These are phyloP conservation scores for Listrodromus nycthemerus DNA, from an alignment of 2,888 invertebrate genomes.

Conservation along the genomic window DNA sequence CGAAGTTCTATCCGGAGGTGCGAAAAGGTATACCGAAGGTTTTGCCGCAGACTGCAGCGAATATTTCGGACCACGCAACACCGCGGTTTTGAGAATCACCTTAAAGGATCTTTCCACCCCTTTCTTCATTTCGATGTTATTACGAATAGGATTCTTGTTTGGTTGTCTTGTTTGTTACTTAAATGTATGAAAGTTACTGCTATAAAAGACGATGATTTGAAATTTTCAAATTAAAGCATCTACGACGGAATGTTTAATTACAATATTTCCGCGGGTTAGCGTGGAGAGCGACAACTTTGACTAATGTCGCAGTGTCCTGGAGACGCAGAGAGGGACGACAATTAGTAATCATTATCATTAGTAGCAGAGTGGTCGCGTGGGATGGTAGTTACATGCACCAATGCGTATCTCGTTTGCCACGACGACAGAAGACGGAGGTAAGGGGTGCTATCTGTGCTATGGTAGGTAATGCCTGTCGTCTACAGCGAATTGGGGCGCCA, in stretches of 20 bases:
- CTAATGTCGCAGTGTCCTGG: neutral
- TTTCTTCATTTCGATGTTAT: too few relatives aligned
- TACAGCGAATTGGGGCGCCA: conserved; percentile 50
- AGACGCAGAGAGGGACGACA: conserved; percentile 12
- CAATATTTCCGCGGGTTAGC: neutral
- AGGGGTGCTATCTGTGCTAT: conserved; percentile 22
- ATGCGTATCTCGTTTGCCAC: conserved; percentile 57
- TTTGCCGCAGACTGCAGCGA: too few relatives aligned
- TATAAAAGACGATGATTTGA: neutral
- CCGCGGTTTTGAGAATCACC: neutral
- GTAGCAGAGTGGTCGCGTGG: conserved; percentile 37
- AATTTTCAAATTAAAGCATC: neutral
- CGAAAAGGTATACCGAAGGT: too few relatives aligned
- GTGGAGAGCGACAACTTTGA: neutral
- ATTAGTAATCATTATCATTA: conserved; percentile 61
- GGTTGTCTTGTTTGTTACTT: neutral
- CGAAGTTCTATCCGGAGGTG: too few relatives aligned
- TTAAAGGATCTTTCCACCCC: neutral
- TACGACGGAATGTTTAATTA: neutral
- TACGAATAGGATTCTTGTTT: neutral
- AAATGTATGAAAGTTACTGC: neutral
- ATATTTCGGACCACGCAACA: too few relatives aligned
- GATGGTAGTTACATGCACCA: conserved; percentile 31
- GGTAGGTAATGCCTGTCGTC: conserved; percentile 32
- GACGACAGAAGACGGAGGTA: conserved; percentile 40